These are phyloP conservation scores for Ovibos moschatus DNA, from an alignment of 2,113 vertebrate species.

Conservation along the genomic window DNA sequence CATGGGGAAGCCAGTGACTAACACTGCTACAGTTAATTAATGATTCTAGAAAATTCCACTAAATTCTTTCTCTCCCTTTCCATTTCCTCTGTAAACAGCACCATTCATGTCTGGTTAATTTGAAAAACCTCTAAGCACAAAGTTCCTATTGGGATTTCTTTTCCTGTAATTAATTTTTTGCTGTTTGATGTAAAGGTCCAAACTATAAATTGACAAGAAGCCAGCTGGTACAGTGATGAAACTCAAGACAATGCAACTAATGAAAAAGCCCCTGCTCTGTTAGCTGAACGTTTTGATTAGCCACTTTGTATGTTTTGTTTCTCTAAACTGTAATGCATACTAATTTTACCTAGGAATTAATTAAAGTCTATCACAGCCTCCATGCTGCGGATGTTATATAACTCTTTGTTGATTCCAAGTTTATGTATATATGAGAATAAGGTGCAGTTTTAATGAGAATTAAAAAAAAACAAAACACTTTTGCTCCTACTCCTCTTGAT, in stretches of 20 bases:
- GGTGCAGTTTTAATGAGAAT: conserved; percentile 7
- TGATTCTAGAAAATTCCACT: conserved; percentile 21
- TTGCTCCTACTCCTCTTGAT: background rate
- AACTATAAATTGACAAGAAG: conserved; percentile 80
- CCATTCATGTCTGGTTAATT: conserved; percentile 69
- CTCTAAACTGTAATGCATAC: conserved; percentile 72
- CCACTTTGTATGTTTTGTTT: conserved; percentile 61
- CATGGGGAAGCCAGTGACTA: conserved; percentile 25
- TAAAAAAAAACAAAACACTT: background rate
- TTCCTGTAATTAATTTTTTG: conserved; percentile 81
- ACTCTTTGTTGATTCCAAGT: conserved; percentile 18
- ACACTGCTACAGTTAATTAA: conserved; percentile 40
- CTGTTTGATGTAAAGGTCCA: conserved; percentile 79
- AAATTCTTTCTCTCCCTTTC: conserved; percentile 35
- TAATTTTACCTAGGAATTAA: conserved; percentile 77
- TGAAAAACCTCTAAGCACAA: conserved; percentile 68
- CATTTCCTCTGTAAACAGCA: conserved; percentile 66
- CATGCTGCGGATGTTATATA: conserved; percentile 22
- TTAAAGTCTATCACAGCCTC: conserved; percentile 59
- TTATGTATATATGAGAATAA: conserved; percentile 49
- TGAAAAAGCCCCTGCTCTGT: conserved; percentile 66
- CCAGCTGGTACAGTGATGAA: conserved; percentile 78
- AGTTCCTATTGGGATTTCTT: conserved; percentile 72
- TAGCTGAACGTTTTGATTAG: conserved; percentile 76
- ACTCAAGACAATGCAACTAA: conserved; percentile 77